phyloP scores from a whole-genome alignment of 2,888 invertebrate species.

The Chloroclysta siterata region DNA sequence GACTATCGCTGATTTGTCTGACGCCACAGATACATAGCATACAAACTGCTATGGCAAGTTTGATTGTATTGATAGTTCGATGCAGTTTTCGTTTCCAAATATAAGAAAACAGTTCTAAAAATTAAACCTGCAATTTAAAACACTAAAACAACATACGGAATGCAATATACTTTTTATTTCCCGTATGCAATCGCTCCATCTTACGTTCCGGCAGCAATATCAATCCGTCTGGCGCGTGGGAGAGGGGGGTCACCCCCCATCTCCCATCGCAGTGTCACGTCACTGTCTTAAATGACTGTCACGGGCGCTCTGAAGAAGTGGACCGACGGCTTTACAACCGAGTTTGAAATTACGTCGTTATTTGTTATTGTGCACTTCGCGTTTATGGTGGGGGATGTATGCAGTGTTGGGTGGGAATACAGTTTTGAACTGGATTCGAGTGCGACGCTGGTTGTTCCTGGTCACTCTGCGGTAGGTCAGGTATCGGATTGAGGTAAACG shows the following conservation, averaged over 20 bases:
- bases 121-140: slow-evolving; percentile 3
- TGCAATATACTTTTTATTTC: slow-evolving; percentile 60
- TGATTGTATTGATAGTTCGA: too few species aligned
- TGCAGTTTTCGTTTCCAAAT: too few species aligned
- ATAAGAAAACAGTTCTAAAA: background rate
- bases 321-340: slow-evolving; percentile 74
- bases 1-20: too few species aligned
- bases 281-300: slow-evolving; percentile 85
- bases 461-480: background rate
- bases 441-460: background rate
- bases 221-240: slow-evolving; percentile 80
- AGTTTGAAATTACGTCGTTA: slow-evolving; percentile 75
- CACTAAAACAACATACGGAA: slow-evolving; percentile 44
- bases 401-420: slow-evolving; percentile 6
- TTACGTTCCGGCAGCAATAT: slow-evolving; percentile 82
- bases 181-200: slow-evolving; percentile 81
- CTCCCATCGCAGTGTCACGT: slow-evolving; percentile 63
- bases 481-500: background rate
- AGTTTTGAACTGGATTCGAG: background rate
- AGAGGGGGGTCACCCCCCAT: slow-evolving; percentile 44
- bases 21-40: too few species aligned
- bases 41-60: too few species aligned
- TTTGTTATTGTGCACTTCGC: slow-evolving; percentile 65
- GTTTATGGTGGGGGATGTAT: slow-evolving; percentile 51
- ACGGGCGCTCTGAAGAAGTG: slow-evolving; percentile 79